These are phyloP conservation scores for Melanerpes aurifrons DNA, from an alignment of 2,113 vertebrate genomes.

Conservation along the genomic window DNA sequence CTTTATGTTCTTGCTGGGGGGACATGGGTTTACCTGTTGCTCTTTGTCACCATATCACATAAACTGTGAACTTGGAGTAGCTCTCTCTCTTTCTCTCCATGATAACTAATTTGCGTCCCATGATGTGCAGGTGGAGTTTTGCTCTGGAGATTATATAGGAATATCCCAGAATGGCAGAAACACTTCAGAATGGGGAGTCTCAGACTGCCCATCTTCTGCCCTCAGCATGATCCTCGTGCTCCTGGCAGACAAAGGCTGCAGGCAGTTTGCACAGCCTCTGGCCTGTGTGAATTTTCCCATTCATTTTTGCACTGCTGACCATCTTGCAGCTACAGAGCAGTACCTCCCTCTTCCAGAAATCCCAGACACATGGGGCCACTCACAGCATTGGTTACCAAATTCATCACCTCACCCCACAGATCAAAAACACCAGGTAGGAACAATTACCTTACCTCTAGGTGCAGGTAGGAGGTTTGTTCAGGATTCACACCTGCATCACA, in stretches of 20 bases:
- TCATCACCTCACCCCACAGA: background rate
- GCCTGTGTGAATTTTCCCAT: background rate
- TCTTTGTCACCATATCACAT: background rate
- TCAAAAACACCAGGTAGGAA: background rate
- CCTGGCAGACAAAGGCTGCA: background rate
- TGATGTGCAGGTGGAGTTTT: background rate
- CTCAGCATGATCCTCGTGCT: accelerated
- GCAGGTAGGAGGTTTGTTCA: background rate
- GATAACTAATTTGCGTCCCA: background rate
- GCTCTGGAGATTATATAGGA: background rate
- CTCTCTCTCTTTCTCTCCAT: background rate
- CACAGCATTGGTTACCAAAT: background rate
- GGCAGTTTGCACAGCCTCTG: background rate
- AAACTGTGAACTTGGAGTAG: background rate
- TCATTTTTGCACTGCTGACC: background rate
- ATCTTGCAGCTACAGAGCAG: background rate
- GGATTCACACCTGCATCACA: background rate
- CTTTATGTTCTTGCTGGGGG: background rate
- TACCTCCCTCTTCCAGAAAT: background rate
- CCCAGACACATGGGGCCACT: background rate
- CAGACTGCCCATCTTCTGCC: background rate
- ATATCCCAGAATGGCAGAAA: background rate
- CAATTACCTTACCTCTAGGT: background rate
- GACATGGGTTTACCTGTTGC: background rate
- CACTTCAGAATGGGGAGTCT: background rate